Percentiles rank a stretch among this genome's conserved stretches.
Evolutionary conservation across 2,797 vertebrate species (phyloP).

Genomic region (Bovichtus variegatus): DNA sequence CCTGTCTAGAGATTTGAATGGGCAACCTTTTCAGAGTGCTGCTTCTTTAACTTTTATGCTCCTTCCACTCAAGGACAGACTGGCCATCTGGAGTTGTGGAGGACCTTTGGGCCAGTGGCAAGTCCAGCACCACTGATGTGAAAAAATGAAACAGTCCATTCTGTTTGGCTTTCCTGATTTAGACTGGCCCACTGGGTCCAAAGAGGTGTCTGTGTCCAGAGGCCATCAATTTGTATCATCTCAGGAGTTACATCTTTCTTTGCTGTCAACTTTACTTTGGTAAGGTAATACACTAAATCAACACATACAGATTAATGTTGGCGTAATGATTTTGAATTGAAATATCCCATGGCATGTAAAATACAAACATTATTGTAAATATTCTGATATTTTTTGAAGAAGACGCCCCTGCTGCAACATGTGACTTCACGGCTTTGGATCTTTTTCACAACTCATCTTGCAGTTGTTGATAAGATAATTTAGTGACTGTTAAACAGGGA

Average conservation of each 20-base stretch:
- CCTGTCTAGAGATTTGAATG: conserved; percentile 19
- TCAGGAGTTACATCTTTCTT: conserved; percentile 34
- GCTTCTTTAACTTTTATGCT: conserved; percentile 48
- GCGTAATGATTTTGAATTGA: conserved; percentile 1
- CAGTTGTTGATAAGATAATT: conserved; percentile 24
- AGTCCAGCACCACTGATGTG: conserved; percentile 29
- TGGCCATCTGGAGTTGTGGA: conserved; percentile 59
- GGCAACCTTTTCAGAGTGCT: conserved; percentile 23
- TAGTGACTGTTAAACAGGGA: conserved; percentile 5
- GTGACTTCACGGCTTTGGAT: conserved; percentile 8
- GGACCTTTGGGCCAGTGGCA: conserved; percentile 47
- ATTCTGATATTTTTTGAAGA: neutral
- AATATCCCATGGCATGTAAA: neutral
- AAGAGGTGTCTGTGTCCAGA: conserved; percentile 38
- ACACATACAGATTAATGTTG: neutral
- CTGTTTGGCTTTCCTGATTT: conserved; percentile 57
- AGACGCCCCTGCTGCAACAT: neutral
- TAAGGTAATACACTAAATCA: neutral
- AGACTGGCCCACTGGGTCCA: conserved; percentile 30
- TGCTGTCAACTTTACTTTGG: conserved; percentile 19
- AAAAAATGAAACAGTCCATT: conserved; percentile 35
- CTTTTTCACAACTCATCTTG: conserved; percentile 22
- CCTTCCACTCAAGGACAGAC: conserved; percentile 60
- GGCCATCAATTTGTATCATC: conserved; percentile 51
- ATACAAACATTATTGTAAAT: neutral